Base-by-base conservation (phyloP, 2,113 vertebrate genomes). In the Hemiprocne comata region DNA sequence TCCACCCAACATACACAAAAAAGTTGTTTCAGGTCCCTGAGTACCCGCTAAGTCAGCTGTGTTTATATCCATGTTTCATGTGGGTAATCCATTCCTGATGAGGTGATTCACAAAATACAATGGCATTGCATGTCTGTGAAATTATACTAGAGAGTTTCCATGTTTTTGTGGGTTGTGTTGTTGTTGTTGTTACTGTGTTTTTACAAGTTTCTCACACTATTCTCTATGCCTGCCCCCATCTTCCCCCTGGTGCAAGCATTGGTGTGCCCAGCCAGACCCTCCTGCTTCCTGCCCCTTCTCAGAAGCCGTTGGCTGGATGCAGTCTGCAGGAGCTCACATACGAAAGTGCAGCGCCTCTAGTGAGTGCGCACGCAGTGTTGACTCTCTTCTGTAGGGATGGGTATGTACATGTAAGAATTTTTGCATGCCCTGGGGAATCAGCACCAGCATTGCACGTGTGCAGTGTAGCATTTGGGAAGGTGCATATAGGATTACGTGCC, bases 351-450 rank as follows among this genome's bases (percentile, higher is more conserved):
- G 34, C 51, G 6, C 38, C 36, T 51, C 3, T 0, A 3, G 26
- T 7, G 9, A 4, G 13, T 15, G 26, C 23, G 4, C 7, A 0
- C 4, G 21, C 1, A 0, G 23, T 0, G 1, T 1, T 9, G 19
- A 21, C 24, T 21, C 42, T 17, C 38, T 46, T 42, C 78, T 24
- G 12, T 3, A n/a, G 53, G 81, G 24, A 6, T 3, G 20, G 8
- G 2, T 4, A 3, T 4, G 14, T 13, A 38, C 13, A 0, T 4
- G 34, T 8, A 24, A 23, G 64, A 19, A 4, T 20, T 40, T 46
- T 9, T 67, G 48, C 40, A 53, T 7, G 7, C 20, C 36, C 55
- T 57, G 67, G 34, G 67, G 24, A 48, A 9, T 31, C 28, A 9
- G n/a, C 7, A 18, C 31, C 54, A 44, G 26, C 18, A 2, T 10